phyloP scores from a whole-genome alignment of 2,113 vertebrate species.

The Typhlomys cinereus region DNA sequence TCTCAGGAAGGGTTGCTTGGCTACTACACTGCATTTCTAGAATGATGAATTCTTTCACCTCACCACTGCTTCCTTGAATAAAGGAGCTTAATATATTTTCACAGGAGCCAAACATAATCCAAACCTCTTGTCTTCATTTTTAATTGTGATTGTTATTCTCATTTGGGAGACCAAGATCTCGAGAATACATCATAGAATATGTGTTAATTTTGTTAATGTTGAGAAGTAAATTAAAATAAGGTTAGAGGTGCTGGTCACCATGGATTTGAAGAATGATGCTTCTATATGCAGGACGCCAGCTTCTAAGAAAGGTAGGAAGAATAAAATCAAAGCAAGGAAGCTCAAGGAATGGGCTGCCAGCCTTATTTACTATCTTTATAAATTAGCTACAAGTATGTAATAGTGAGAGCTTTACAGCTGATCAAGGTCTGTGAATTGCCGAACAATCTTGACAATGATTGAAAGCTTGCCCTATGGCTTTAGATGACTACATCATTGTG shows the following conservation, averaged over 20 bases:
- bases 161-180: constrained; percentile 45
- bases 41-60: constrained; percentile 49
- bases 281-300: background rate
- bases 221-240: constrained; percentile 51
- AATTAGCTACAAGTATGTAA: background rate
- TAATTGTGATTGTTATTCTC: constrained; percentile 49
- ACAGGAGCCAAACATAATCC: constrained; percentile 50
- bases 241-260: background rate
- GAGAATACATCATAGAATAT: background rate
- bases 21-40: constrained; percentile 48
- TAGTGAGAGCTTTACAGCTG: background rate
- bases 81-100: constrained; percentile 49
- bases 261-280: background rate
- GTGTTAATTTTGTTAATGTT: constrained; percentile 48
- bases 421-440: background rate
- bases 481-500: background rate
- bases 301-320: background rate
- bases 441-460: background rate
- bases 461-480: background rate
- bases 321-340: background rate
- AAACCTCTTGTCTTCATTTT: constrained; percentile 63
- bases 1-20: constrained; percentile 73
- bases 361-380: background rate
- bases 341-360: background rate
- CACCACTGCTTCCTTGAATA: constrained; percentile 30